Base-by-base conservation (phyloP, 2,797 vertebrate species). In the Threskiornis aethiopicus region DNA sequence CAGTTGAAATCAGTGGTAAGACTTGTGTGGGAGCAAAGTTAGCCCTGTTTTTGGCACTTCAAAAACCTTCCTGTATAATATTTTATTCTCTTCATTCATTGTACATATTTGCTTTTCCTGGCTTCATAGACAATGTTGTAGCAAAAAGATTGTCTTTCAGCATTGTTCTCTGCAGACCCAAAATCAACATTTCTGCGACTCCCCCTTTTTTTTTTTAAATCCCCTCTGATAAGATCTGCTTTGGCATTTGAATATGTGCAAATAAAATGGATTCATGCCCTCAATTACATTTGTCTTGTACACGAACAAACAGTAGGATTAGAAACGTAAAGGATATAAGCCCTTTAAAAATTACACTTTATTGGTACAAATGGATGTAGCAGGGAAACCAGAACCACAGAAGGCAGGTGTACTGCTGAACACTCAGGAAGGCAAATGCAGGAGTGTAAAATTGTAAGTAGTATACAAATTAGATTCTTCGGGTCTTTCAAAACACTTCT, bases 251-350 rank as follows among this genome's bases (percentile, higher is more conserved):
- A 88, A 66, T 89, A 47, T 88, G 79, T 79, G 69, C 79, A 93
- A 91, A 97, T 93, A 86, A 84, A 78, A 72, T 69, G 59, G n/a
- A 87, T 94, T 92, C 59, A 12, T 94, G 92, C 46, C 90, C 87
- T 29, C 61, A 91, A 35, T 96, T 95, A 81, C n/a, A 66, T 87
- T 92, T 81, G 25, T 79, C 57, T 75, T 72, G 29, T 59, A 76
- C 16, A 6, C 46, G 95, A 78, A 75, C 67, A 92, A 93, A 87
- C 67, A 93, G n/a, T 55, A 79, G 37, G 35, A 88, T 69, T 88
- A 81, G 79, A 89, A 96, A 93, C 84, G 62, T 81, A 91, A 81
- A 81, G 54, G 90, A 59, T 82, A 41, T 10, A 85, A 95, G 22
- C 10, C 42, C 35, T 81, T 51, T 55, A 69, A 95, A 84, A 91